These are phyloP conservation scores for Dione juno DNA, from an alignment of 2,888 invertebrate species.

Conservation along the genomic window DNA sequence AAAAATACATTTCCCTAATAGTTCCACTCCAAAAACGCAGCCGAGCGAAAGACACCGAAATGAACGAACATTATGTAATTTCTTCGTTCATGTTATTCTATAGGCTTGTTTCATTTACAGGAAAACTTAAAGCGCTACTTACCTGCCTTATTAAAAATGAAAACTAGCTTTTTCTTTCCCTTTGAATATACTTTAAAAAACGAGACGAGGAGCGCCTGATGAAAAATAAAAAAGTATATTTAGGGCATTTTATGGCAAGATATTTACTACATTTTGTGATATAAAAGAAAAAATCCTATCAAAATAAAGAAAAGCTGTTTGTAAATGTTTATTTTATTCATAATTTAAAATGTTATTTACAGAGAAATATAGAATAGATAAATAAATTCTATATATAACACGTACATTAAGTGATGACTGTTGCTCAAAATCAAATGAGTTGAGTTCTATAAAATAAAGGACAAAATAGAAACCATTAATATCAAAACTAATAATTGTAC, in stretches of 20 bases:
- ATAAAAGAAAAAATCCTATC: not conserved
- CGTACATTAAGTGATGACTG: too few species aligned
- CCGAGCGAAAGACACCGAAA: conserved; percentile 37
- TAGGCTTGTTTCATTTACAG: conserved; percentile 29
- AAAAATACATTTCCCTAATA: conserved; percentile 40
- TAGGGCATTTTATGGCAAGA: conserved; percentile 20
- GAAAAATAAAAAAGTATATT: conserved; percentile 17
- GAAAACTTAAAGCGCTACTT: conserved; percentile 22
- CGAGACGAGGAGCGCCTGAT: conserved; percentile 1
- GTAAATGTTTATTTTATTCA: too few species aligned
- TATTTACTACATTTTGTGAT: conserved; percentile 2
- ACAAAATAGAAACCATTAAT: too few species aligned
- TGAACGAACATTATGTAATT: conserved; percentile 39
- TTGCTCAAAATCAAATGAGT: too few species aligned
- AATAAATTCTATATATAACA: too few species aligned
- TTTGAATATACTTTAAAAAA: conserved; percentile 27
- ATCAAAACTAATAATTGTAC: too few species aligned
- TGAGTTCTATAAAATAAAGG: too few species aligned
- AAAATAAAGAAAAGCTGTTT: not conserved
- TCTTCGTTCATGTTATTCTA: conserved; percentile 37
- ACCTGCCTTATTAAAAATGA: conserved; percentile 27
- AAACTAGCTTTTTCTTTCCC: conserved; percentile 20
- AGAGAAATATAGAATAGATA: too few species aligned
- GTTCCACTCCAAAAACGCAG: conserved; percentile 39
- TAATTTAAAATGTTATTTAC: too few species aligned